phyloP scores from a whole-genome alignment of 2,113 vertebrate genomes.

The Anser cygnoides region DNA sequence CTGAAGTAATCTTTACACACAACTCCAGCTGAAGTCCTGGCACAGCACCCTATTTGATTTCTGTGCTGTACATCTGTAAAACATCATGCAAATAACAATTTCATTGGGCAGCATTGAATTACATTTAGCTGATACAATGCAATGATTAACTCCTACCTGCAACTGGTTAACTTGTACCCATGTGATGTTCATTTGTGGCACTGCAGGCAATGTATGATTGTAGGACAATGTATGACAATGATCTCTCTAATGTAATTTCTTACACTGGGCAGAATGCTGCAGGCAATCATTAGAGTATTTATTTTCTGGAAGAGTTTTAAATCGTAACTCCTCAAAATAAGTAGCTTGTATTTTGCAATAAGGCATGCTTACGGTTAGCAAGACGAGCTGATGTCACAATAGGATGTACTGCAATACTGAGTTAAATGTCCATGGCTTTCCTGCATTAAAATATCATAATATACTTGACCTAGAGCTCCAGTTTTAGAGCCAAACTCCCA shows the following conservation, averaged over 20 bases:
- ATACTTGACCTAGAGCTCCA: neutral
- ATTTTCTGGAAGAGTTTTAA: neutral
- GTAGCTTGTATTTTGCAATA: neutral
- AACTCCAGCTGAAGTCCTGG: neutral
- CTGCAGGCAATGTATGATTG: neutral
- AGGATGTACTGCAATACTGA: neutral
- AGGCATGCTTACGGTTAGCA: neutral
- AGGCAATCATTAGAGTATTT: neutral
- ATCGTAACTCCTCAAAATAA: neutral
- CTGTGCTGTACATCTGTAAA: neutral
- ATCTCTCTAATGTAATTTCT: neutral
- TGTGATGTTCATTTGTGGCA: rapidly evolving
- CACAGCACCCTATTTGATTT: neutral
- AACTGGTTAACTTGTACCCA: neutral
- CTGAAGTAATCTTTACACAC: neutral
- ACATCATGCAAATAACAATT: neutral
- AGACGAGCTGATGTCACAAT: neutral
- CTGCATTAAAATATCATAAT: neutral
- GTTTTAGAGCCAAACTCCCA: neutral
- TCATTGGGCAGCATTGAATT: neutral
- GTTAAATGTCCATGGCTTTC: neutral
- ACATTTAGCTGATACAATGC: rapidly evolving
- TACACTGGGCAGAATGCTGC: neutral
- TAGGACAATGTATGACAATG: neutral
- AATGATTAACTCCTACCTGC: neutral